These are phyloP conservation scores for Melieria picta DNA, from an alignment of 2,888 invertebrate genomes.

Conservation along the genomic window DNA sequence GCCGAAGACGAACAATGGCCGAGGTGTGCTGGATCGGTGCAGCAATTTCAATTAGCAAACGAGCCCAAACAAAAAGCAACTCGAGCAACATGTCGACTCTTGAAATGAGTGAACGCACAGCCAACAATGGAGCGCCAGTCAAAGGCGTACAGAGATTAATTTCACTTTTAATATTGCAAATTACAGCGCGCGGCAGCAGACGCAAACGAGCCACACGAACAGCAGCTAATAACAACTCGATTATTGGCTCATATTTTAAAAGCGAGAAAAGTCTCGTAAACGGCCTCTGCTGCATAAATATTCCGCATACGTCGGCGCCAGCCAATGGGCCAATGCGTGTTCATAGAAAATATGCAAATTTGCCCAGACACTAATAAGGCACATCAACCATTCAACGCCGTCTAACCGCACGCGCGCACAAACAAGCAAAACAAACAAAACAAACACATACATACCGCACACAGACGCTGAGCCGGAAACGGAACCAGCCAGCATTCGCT, in stretches of 20 bases:
- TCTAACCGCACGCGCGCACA: neutral
- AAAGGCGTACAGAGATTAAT: too few species aligned
- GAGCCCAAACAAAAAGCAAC: too few species aligned
- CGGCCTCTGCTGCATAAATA: neutral
- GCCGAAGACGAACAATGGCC: neutral
- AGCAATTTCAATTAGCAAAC: too few species aligned
- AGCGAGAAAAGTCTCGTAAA: neutral
- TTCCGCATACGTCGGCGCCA: too few species aligned
- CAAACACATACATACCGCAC: neutral
- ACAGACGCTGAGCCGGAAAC: neutral
- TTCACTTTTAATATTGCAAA: neutral
- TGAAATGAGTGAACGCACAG: too few species aligned
- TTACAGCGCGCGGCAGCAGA: too few species aligned
- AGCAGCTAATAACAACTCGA: neutral
- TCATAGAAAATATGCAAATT: neutral
- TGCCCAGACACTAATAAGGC: neutral
- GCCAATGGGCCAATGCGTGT: neutral
- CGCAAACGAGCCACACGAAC: neutral
- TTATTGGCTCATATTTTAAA: neutral
- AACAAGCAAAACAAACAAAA: neutral
- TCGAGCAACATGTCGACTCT: too few species aligned
- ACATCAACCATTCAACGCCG: neutral
- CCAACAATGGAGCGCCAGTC: too few species aligned
- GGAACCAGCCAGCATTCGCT: neutral
- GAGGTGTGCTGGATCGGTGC: neutral